Evolutionary conservation across 2,797 vertebrate genomes (phyloP).

Genomic region (Parauchenoglanis ngamensis): DNA sequence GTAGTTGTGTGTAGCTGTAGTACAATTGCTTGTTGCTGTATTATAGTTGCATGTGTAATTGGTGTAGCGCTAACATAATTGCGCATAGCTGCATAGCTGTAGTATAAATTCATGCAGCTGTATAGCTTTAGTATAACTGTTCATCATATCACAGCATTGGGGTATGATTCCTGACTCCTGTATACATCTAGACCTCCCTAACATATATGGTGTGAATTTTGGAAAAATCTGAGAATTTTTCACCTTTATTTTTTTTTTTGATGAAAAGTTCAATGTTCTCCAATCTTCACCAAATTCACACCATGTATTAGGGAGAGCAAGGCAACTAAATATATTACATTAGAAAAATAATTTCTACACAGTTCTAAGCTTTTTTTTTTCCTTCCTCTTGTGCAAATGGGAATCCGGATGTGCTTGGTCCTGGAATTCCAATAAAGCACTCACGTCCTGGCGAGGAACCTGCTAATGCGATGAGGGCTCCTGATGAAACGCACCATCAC

Average conservation of each 20-base stretch:
- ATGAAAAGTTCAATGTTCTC: not conserved
- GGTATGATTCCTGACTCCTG: not conserved
- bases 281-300: not conserved
- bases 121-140: too few relatives aligned
- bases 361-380: not conserved
- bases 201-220: not conserved
- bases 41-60: too few relatives aligned
- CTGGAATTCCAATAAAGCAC: not conserved
- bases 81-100: not conserved
- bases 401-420: not conserved
- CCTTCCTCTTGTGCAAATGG: not conserved
- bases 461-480: constrained; percentile 19
- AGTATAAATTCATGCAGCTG: too few relatives aligned
- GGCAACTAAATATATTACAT: not conserved
- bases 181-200: too few relatives aligned
- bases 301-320: not conserved
- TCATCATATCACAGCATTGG: not conserved
- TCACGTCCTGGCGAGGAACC: constrained; percentile 52
- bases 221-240: not conserved
- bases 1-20: not conserved
- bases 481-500: constrained; percentile 47
- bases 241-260: not conserved
- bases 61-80: not conserved
- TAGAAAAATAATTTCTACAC: not conserved
- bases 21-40: too few relatives aligned